Base-by-base conservation (phyloP, 2,888 invertebrate species). In the Cremastinae sp. region DNA sequence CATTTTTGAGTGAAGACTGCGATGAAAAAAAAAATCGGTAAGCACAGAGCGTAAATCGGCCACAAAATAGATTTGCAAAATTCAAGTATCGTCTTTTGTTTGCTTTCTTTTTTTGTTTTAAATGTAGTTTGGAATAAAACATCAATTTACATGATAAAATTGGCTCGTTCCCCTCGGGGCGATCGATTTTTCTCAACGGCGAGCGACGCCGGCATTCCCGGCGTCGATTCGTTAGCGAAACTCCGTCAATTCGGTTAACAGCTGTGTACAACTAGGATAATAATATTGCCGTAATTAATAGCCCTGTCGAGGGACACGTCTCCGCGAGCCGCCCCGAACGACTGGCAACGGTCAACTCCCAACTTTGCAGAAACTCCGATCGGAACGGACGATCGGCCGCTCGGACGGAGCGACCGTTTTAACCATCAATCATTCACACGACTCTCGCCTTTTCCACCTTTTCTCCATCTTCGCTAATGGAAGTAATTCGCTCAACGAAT, bases 201-300 rank as follows among this genome's bases (percentile, higher is more conserved):
- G 5, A 28, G 5, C 5, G 28, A 28, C 5, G 28, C 28, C 28
- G 28, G 2, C 5, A 28, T 5, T 20, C 22, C 38, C 16, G 16
- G 22, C 14, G 41, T n/a, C 41, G 41, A 41, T 34, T 56, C 2
- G 5, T 28, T 28, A 18, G 9, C 45, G 51, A 62, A 49, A 51
- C 41, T 45, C 22, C 43, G 38, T 62, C 59, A 22, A 58, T 62
- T 62, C 58, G 66, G 47, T 80, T 79, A 83, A 84, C 82, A 82
- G 80, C 80, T 80, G 79, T 84, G 81, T 84, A 84, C 80, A 84
- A 84, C 84, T 87, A 87, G 81, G 71, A 84, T 87, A 85, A 85
- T 87, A 87, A 85, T 87, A 87, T 85, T 87, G 86, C 87, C 82
- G 84, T 82, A 80, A 83, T 84, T 83, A 85, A 82, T 84, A 84